Evolutionary conservation across 1,140 invertebrate genomes (phyloP).

Genomic region (Anastrepha ludens): DNA sequence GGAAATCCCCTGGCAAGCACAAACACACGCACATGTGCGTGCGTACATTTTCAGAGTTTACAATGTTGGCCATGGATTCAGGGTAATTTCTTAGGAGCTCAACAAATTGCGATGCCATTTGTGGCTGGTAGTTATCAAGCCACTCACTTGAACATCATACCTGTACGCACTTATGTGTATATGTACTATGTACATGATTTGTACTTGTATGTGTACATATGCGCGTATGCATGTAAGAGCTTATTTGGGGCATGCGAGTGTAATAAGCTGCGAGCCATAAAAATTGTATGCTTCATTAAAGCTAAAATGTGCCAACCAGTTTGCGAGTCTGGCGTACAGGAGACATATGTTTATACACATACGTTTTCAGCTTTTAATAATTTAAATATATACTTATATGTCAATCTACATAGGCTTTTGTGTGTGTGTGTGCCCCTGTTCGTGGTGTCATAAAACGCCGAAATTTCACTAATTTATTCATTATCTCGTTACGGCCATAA

Average conservation of each 20-base stretch:
- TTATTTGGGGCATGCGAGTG: background rate
- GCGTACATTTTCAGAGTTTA: background rate
- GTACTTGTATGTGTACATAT: background rate
- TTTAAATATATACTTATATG: background rate
- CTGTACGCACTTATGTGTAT: background rate
- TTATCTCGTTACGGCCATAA: conserved; percentile 43
- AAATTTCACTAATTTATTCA: conserved; percentile 42
- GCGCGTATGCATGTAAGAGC: background rate
- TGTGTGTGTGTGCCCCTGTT: background rate
- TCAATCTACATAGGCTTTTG: too few species aligned
- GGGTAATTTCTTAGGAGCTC: background rate
- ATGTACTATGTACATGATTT: background rate
- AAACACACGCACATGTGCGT: background rate
- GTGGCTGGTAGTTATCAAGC: background rate
- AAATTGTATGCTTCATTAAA: conserved; percentile 45
- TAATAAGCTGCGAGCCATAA: conserved; percentile 13
- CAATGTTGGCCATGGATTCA: background rate
- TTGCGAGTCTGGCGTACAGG: background rate
- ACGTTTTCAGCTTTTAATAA: conserved; percentile 17
- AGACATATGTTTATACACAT: background rate
- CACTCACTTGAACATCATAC: background rate
- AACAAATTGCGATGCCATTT: conserved; percentile 27
- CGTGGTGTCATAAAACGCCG: conserved; percentile 26
- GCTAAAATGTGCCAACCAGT: conserved; percentile 8
- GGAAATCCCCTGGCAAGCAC: conserved; percentile 14